Conservation (phyloP, 1,140 invertebrate genomes). For the Glomeris maerens region DNA sequence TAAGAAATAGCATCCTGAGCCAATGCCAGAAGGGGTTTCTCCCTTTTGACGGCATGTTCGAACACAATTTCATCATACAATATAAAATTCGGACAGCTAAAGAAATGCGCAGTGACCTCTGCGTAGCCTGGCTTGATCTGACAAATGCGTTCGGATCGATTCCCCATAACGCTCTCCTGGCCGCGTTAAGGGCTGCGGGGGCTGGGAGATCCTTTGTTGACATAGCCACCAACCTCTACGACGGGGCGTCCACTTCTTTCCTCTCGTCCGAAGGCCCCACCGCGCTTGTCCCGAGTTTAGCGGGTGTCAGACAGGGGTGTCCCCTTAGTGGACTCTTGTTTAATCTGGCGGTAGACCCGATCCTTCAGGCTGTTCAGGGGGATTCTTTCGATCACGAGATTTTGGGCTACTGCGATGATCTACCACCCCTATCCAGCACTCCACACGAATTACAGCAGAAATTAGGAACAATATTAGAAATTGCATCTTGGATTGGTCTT, state of each 20-base stretch:
- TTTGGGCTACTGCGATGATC: slow-evolving; percentile 16
- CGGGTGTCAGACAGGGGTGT: slow-evolving; percentile 27
- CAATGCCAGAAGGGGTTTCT: slow-evolving; percentile 21
- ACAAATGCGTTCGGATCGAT: slow-evolving; percentile 28
- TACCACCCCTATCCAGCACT: slow-evolving; percentile 4
- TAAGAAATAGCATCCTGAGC: background rate
- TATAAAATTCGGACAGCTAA: slow-evolving; percentile 13
- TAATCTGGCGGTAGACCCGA: slow-evolving; percentile 23
- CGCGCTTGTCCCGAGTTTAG: slow-evolving; percentile 2
- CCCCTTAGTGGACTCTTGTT: slow-evolving; percentile 24
- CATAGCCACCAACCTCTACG: slow-evolving; percentile 7
- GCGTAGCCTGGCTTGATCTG: slow-evolving; percentile 20
- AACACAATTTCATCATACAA: slow-evolving; percentile 14
- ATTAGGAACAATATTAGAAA: background rate
- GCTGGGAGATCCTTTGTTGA: slow-evolving; percentile 9
- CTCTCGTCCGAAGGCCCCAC: slow-evolving; percentile 4
- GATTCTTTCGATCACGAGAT: background rate
- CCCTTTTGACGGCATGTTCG: slow-evolving; percentile 11
- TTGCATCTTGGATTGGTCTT: slow-evolving; percentile 12
- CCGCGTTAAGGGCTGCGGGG: slow-evolving; percentile 12
- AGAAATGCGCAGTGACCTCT: slow-evolving; percentile 8
- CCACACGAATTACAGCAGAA: slow-evolving; percentile 3
- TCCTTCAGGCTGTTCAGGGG: slow-evolving; percentile 6
- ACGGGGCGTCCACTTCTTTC: background rate
- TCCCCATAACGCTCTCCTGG: slow-evolving; percentile 16